Percentiles rank a stretch among this genome's conserved stretches.
Conservation (phyloP, 1,140 invertebrate genomes). For the Phthorimaea operculella region DNA sequence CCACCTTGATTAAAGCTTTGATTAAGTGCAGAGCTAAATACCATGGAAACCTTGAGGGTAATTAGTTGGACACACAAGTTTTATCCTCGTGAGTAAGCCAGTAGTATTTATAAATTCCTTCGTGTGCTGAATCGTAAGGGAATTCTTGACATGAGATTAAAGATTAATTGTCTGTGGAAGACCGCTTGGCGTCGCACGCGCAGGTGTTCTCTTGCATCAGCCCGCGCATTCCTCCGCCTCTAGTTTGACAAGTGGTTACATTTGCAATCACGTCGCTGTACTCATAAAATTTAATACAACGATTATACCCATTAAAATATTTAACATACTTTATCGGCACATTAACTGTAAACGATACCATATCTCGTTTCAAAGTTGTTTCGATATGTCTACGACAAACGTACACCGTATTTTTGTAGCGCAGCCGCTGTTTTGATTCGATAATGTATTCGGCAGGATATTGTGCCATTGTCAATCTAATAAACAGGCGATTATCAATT, state of each 20-base stretch:
- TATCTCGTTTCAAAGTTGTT: constrained; percentile 1
- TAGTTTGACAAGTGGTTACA: not conserved
- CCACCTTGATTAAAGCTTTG: not conserved
- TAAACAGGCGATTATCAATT: not conserved
- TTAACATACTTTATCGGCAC: not conserved
- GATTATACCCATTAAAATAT: not conserved
- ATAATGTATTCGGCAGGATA: too few relatives aligned
- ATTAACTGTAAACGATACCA: too few relatives aligned
- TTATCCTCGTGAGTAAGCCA: not conserved
- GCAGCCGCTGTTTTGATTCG: too few relatives aligned
- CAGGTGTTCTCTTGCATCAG: constrained; percentile 49
- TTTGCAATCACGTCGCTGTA: not conserved
- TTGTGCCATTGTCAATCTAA: not conserved
- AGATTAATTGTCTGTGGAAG: constrained; percentile 49
- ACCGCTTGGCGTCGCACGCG: constrained; percentile 43
- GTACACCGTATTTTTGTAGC: not conserved
- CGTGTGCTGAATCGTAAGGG: constrained; percentile 21
- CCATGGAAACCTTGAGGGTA: not conserved
- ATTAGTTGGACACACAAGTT: not conserved
- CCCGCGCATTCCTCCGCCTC: constrained; percentile 28
- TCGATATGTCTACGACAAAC: not conserved
- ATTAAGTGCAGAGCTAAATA: not conserved
- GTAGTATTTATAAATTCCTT: not conserved
- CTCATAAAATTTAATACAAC: not conserved
- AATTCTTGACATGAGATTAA: constrained; percentile 50